Evolutionary conservation across 2,113 vertebrate genomes (phyloP), one percentile per base, ranked within the genome.

Genomic region (Acinonyx jubatus): DNA sequence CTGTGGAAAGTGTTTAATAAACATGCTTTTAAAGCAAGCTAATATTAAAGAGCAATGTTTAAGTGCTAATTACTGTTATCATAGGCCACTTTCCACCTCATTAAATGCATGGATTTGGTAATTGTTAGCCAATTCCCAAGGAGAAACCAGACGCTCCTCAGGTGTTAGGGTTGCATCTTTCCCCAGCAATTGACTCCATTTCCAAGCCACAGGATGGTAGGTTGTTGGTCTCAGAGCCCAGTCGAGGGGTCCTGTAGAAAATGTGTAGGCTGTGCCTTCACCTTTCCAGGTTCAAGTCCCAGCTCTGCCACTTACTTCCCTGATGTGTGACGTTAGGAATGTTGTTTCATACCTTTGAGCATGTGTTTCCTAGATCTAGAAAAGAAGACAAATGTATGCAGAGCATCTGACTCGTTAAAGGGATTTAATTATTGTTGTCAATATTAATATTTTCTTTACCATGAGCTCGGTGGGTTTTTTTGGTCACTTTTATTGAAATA

Each of bases 1-100:
- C 74, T 68, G 48, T 57, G 33, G n/a, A 85, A 89, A 93, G 66
- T 65, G 50, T 76, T 95, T 98, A 93, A 93, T 91, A 94, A 96
- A 91, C 48, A 23, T 0, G 31, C 36, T 71, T 93, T 84, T 79
- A 97, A 97, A 73, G 78, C 89, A 63, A 79, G 86, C 79, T 63
- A 80, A 84, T 74, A 66, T 88, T 71, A 89, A 94, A 94, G 38
- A 94, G 36, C 18, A 50, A 85, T 38, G 57, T 65, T 95, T 88
- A 73, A 94, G 95, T 89, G 91, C 94, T 97, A 97, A 96, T 97
- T 94, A 94, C 89, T 96, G 93, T 97, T 96, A 97, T 96, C 96
- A 94, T 36, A 80, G 94, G 83, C 93, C n/a, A 0, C 83, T 97
- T 97, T 95, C 92, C 79, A 88, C 93, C 93, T 97, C 92, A 97